Percentiles rank a stretch among this genome's conserved stretches.
Evolutionary conservation across 2,888 invertebrate genomes (phyloP).

Genomic region (Hesperia comma): DNA sequence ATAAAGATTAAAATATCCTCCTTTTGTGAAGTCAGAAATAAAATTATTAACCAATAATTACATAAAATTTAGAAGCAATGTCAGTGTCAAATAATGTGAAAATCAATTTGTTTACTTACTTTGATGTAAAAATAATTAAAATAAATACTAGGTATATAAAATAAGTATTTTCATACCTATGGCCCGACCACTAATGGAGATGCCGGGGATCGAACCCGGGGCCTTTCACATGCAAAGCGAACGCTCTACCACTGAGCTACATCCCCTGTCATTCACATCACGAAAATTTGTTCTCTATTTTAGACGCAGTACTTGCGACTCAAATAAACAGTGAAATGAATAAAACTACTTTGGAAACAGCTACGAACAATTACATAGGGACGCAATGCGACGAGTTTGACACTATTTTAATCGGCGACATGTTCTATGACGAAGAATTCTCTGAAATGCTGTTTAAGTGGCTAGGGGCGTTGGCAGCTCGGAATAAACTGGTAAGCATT

Average conservation of each 20-base stretch:
- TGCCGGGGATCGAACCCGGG: slow-evolving; percentile 99
- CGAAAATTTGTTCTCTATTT: slow-evolving; percentile 41
- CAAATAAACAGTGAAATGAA: slow-evolving; percentile 81
- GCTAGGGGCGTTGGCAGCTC: slow-evolving; percentile 64
- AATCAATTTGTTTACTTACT: no score
- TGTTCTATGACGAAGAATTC: slow-evolving; percentile 87
- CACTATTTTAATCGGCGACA: slow-evolving; percentile 86
- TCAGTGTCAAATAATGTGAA: no score
- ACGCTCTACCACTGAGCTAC: slow-evolving; percentile 99
- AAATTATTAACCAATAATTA: no score
- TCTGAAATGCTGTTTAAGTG: slow-evolving; percentile 80
- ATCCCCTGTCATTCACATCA: slow-evolving; percentile 81
- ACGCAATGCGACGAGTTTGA: slow-evolving; percentile 71
- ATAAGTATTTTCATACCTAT: no score
- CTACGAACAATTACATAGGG: slow-evolving; percentile 73
- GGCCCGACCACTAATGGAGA: slow-evolving; percentile 87
- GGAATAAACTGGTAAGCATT: slow-evolving; percentile 63
- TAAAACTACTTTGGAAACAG: slow-evolving; percentile 62
- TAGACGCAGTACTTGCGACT: slow-evolving; percentile 80
- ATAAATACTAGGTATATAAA: no score
- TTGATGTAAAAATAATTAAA: slow-evolving; percentile 7
- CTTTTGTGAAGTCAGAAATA: no score
- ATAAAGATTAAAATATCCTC: no score
- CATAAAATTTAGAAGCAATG: no score
- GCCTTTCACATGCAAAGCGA: slow-evolving; percentile 99